A percentile compares a stretch with the other conserved stretches of the same genome.
These are phyloP conservation scores for Camelus bactrianus DNA, from an alignment of 2,113 vertebrate genomes.

Conservation along the genomic window DNA sequence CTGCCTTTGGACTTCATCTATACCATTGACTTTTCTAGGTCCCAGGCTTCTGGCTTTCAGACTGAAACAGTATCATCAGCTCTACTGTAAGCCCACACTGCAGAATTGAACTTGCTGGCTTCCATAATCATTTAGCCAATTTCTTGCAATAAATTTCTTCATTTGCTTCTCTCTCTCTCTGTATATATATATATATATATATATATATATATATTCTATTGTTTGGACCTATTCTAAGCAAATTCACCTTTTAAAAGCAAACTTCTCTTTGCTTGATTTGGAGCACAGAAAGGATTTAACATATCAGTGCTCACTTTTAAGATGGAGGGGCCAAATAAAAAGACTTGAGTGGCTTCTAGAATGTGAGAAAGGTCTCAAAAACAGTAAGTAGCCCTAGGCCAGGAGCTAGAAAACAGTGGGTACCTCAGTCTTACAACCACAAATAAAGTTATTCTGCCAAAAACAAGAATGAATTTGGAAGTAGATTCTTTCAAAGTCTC, in stretches of 20 bases:
- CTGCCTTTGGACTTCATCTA: background rate
- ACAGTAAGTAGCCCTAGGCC: background rate
- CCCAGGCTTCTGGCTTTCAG: background rate
- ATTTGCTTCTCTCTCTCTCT: too few species aligned
- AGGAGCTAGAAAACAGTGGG: background rate
- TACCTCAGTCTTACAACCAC: background rate
- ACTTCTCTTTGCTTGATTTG: background rate
- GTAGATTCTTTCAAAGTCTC: background rate
- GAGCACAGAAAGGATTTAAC: background rate
- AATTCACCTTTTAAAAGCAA: background rate
- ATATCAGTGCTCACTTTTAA: background rate
- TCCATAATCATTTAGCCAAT: background rate
- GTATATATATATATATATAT: too few species aligned
- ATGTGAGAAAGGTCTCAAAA: background rate
- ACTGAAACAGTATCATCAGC: background rate
- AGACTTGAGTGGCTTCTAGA: background rate
- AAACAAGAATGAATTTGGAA: background rate
- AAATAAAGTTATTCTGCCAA: background rate
- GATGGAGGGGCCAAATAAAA: background rate
- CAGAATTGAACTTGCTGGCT: background rate
- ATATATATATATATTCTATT: background rate
- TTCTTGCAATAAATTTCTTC: background rate
- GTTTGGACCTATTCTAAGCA: background rate
- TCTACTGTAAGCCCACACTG: background rate
- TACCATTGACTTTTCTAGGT: accelerated